phyloP scores from a whole-genome alignment of 2,797 vertebrate genomes.

The Acrocephalus scirpaceus region DNA sequence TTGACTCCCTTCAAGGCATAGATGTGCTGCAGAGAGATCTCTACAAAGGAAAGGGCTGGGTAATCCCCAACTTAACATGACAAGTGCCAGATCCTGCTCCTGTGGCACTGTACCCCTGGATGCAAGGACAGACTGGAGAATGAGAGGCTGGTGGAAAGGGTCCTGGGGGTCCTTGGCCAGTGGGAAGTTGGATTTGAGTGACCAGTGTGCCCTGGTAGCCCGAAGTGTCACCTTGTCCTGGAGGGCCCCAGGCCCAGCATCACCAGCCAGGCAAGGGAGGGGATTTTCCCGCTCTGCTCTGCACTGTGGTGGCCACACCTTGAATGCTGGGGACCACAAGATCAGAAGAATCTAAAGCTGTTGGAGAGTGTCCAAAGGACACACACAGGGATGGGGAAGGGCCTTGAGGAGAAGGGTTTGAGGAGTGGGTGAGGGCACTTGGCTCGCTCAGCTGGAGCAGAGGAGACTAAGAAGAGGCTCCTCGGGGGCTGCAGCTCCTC shows the following conservation, averaged over 20 bases:
- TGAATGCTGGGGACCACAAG: accelerated
- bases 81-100: neutral
- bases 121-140: neutral
- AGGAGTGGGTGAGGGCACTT: neutral
- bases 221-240: neutral
- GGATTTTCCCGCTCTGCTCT: neutral
- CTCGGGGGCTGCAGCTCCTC: neutral
- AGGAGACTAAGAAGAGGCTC: neutral
- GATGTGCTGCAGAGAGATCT: neutral
- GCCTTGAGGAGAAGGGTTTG: neutral
- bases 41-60: neutral
- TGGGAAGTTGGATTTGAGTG: neutral
- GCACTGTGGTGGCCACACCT: accelerated
- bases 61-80: neutral
- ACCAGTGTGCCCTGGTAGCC: neutral
- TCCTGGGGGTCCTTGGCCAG: neutral
- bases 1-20: neutral
- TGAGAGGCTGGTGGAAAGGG: neutral
- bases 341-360: neutral
- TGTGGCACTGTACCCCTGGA: neutral
- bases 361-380: neutral
- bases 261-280: accelerated
- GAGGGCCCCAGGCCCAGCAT: neutral
- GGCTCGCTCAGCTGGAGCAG: neutral
- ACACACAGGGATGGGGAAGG: accelerated